Evolutionary conservation across 2,888 invertebrate genomes (phyloP).

Genomic region (Drosophila lacicola): DNA sequence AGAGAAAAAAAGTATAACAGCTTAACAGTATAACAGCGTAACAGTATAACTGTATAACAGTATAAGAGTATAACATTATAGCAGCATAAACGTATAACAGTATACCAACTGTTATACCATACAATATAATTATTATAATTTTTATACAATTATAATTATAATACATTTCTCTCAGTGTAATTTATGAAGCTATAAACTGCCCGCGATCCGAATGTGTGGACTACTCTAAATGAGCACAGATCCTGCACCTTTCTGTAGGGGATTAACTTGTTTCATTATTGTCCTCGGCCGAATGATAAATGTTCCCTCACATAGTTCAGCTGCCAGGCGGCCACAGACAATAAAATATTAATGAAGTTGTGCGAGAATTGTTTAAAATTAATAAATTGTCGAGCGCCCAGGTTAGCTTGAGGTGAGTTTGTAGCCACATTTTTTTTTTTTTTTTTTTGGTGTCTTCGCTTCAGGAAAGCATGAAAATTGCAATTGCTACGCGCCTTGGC

Average conservation of each 20-base stretch:
- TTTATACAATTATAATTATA: neutral
- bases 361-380: constrained; percentile 43
- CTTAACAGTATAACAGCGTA: too few species aligned
- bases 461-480: constrained; percentile 64
- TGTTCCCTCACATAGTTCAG: constrained; percentile 48
- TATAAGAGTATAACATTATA: too few species aligned
- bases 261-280: constrained; percentile 73
- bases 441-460: neutral
- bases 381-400: constrained; percentile 32
- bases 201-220: constrained; percentile 13
- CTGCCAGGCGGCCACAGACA: constrained; percentile 44
- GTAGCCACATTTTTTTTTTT: constrained; percentile 1
- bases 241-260: constrained; percentile 57
- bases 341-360: constrained; percentile 74
- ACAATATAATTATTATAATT: too few species aligned
- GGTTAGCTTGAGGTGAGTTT: neutral
- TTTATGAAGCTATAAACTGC: constrained; percentile 8
- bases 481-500: constrained; percentile 66
- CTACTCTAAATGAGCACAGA: constrained; percentile 41
- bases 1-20: too few species aligned
- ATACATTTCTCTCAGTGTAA: constrained; percentile 21
- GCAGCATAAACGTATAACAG: too few species aligned
- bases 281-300: constrained; percentile 58
- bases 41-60: too few species aligned
- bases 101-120: too few species aligned